These are phyloP conservation scores for Okapia johnstoni DNA, from an alignment of 2,113 vertebrate genomes.

Conservation along the genomic window DNA sequence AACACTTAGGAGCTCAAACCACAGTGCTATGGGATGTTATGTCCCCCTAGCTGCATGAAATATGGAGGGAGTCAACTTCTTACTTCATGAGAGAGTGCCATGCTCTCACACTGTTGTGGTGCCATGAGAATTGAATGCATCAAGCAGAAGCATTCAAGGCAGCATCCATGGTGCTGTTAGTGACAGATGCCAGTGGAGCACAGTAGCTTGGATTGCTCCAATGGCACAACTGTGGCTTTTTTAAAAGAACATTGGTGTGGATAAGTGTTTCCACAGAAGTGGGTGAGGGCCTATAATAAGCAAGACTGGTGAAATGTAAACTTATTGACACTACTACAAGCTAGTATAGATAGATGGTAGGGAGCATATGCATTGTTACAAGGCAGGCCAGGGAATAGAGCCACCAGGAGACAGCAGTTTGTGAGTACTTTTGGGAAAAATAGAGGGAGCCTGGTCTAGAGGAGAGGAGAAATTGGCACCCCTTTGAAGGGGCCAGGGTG, in stretches of 20 bases:
- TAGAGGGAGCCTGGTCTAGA: not conserved
- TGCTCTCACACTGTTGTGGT: not conserved
- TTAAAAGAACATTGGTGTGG: not conserved
- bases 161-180: not conserved
- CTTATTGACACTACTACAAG: not conserved
- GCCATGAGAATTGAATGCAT: not conserved
- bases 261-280: not conserved
- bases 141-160: not conserved
- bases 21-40: not conserved
- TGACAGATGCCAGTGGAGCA: not conserved
- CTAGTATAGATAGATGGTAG: not conserved
- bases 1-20: not conserved
- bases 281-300: not conserved
- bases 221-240: not conserved
- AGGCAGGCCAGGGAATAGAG: not conserved
- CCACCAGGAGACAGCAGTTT: not conserved
- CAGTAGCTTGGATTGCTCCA: not conserved
- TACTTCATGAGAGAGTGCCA: not conserved
- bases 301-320: not conserved
- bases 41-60: not conserved
- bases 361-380: not conserved
- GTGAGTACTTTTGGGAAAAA: conserved; percentile 32
- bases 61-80: not conserved
- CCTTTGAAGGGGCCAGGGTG: not conserved
- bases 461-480: not conserved